phyloP scores from a whole-genome alignment of 2,113 vertebrate genomes.

The Puma concolor region DNA sequence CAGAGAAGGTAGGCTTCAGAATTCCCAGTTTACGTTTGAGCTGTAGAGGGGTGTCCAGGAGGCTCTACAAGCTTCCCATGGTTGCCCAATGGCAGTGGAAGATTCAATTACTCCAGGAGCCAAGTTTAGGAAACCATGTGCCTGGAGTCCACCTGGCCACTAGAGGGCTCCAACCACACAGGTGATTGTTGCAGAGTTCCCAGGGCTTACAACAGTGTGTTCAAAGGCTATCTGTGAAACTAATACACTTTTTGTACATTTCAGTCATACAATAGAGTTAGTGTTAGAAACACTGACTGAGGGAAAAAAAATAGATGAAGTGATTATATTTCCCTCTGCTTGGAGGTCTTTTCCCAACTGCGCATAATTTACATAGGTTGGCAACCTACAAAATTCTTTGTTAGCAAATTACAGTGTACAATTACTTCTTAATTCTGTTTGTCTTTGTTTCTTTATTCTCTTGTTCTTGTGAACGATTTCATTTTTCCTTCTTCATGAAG shows the following conservation, averaged over 20 bases:
- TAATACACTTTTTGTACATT: constrained; percentile 32
- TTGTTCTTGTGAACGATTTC: constrained; percentile 45
- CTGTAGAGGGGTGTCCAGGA: not conserved
- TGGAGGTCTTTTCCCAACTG: constrained; percentile 73
- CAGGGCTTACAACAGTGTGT: not conserved
- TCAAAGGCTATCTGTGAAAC: constrained; percentile 36
- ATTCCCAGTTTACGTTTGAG: not conserved
- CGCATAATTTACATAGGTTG: constrained; percentile 71
- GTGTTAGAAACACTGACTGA: constrained; percentile 67
- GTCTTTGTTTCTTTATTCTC: constrained; percentile 63
- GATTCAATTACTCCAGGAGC: not conserved
- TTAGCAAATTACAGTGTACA: constrained; percentile 68
- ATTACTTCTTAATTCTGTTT: constrained; percentile 66
- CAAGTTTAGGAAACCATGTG: not conserved
- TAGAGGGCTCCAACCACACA: constrained; percentile 47
- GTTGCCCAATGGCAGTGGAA: not conserved
- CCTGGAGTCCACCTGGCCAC: constrained; percentile 20
- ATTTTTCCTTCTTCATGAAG: not conserved
- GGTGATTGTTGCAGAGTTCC: not conserved
- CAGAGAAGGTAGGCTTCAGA: not conserved
- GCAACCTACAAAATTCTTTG: constrained; percentile 70
- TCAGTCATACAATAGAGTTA: constrained; percentile 70
- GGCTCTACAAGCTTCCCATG: not conserved
- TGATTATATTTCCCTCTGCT: constrained; percentile 67
- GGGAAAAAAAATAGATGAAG: constrained; percentile 56